These are phyloP conservation scores for Scotopteryx bipunctaria DNA, from an alignment of 2,888 invertebrate genomes.

Conservation along the genomic window DNA sequence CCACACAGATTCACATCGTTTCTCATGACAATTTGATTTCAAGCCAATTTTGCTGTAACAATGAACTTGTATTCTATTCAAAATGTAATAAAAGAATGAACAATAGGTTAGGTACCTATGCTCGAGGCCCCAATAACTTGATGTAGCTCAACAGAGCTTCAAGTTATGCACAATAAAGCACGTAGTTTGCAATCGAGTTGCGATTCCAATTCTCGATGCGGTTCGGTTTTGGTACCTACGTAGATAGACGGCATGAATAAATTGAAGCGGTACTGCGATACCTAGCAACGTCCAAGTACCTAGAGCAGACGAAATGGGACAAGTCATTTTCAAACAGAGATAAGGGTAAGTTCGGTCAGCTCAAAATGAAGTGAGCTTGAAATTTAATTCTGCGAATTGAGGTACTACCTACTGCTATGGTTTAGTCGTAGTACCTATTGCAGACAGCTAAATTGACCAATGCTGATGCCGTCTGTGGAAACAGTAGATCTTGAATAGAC, in stretches of 20 bases:
- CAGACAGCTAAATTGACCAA: no score
- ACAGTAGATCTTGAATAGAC: no score
- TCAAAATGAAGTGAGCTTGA: background rate
- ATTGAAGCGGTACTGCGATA: constrained; percentile 37
- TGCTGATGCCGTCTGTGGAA: no score
- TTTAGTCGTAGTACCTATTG: no score
- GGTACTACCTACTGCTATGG: no score
- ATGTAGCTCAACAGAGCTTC: constrained; percentile 11
- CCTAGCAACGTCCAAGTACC: constrained; percentile 7
- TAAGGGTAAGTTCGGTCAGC: background rate
- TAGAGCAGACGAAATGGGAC: constrained; percentile 3
- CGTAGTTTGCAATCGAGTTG: constrained; percentile 29
- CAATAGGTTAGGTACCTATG: background rate
- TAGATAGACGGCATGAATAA: constrained; percentile 50
- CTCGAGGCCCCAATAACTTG: constrained; percentile 1
- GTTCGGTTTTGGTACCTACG: constrained; percentile 36
- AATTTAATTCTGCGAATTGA: no score
- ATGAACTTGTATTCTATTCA: constrained; percentile 1
- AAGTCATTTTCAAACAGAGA: constrained; percentile 6
- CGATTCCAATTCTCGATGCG: constrained; percentile 36
- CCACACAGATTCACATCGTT: background rate
- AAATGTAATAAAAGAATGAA: constrained; percentile 14
- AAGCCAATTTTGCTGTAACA: constrained; percentile 3
- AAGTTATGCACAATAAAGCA: constrained; percentile 32
- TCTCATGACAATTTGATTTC: constrained; percentile 1